phyloP scores from a whole-genome alignment of 1,140 invertebrate species.

The Tetramorium parvispinum region DNA sequence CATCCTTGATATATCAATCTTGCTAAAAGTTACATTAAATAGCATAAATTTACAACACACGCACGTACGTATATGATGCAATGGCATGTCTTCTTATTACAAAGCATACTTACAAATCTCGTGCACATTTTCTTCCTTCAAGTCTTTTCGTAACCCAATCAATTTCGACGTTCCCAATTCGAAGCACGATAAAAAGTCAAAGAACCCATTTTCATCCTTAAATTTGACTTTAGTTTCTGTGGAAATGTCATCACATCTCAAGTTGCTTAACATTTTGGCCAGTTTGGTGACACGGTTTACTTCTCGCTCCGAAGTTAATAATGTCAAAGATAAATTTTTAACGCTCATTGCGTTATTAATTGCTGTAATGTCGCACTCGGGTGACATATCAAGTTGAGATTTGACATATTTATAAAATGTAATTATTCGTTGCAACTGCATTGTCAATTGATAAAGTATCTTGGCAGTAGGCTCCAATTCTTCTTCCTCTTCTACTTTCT shows the following conservation, averaged over 20 bases:
- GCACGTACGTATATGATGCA: no score
- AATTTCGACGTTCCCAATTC: conserved; percentile 83
- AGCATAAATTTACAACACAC: background rate
- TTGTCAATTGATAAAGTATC: conserved; percentile 75
- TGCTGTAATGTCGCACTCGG: conserved; percentile 79
- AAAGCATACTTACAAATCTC: conserved; percentile 79
- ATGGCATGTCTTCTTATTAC: background rate
- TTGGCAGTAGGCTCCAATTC: conserved; percentile 77
- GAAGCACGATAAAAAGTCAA: conserved; percentile 87
- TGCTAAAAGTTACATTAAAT: conserved; percentile 79
- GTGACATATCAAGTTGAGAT: conserved; percentile 78
- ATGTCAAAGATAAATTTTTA: conserved; percentile 71
- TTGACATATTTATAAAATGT: conserved; percentile 84
- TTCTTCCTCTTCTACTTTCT: conserved; percentile 76
- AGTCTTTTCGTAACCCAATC: conserved; percentile 77
- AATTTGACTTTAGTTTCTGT: conserved; percentile 81
- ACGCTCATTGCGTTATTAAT: conserved; percentile 70
- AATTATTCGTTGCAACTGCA: conserved; percentile 80
- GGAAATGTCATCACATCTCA: conserved; percentile 65
- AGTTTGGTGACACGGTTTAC: conserved; percentile 79
- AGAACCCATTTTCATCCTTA: conserved; percentile 79
- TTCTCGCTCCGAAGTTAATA: conserved; percentile 81
- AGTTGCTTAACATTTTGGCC: conserved; percentile 73
- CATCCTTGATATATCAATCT: conserved; percentile 88
- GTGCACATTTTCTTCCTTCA: conserved; percentile 78